Percentiles rank a stretch among this genome's conserved stretches.
These are phyloP conservation scores for Argyresthia albistria DNA, from an alignment of 2,888 invertebrate genomes.

Conservation along the genomic window DNA sequence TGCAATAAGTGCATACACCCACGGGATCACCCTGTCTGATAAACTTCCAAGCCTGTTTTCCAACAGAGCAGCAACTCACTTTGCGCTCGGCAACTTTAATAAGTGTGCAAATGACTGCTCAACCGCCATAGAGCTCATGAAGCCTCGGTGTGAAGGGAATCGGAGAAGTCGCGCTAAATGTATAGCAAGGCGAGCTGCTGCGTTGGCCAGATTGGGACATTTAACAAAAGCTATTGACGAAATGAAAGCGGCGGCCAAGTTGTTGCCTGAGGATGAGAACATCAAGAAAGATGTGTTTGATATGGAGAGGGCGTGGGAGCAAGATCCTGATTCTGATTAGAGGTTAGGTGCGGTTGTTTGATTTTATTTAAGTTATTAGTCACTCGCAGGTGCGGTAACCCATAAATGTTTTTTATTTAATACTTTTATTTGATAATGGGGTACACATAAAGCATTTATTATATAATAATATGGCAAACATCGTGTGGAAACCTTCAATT, in stretches of 20 bases:
- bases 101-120: conserved; percentile 77
- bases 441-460: too few relatives aligned
- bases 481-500: too few relatives aligned
- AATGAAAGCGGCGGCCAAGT: conserved; percentile 79
- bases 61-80: conserved; percentile 86
- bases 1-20: conserved; percentile 86
- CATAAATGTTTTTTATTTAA: too few relatives aligned
- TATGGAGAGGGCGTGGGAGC: conserved; percentile 84
- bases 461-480: too few relatives aligned
- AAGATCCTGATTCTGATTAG: conserved; percentile 75
- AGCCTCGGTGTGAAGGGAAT: conserved; percentile 81
- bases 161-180: conserved; percentile 79
- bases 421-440: too few relatives aligned
- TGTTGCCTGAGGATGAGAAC: conserved; percentile 75
- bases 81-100: conserved; percentile 81
- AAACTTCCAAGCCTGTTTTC: conserved; percentile 82
- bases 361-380: too few relatives aligned
- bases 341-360: conserved; percentile 29
- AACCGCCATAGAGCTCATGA: conserved; percentile 81
- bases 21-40: conserved; percentile 81
- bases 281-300: conserved; percentile 77
- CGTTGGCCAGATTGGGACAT: conserved; percentile 79
- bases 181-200: conserved; percentile 81
- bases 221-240: conserved; percentile 81
- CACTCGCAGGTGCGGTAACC: too few relatives aligned